Evolutionary conservation across 1,140 invertebrate species (phyloP).

Genomic region (Himalopsyche phryganea): DNA sequence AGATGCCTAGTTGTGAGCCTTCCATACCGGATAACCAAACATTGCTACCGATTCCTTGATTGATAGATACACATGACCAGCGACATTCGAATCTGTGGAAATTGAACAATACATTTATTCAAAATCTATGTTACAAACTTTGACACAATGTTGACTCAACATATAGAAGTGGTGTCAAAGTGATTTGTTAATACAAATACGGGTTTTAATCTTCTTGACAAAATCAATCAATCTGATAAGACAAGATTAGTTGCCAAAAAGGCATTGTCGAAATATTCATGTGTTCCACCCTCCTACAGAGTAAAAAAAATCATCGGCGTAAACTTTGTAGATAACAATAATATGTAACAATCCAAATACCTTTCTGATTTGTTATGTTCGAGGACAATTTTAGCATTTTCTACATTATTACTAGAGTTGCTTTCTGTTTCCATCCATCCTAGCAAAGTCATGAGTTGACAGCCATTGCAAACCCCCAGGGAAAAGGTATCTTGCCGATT

Average conservation of each 20-base stretch:
- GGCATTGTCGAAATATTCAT: no score
- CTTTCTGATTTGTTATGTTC: constrained; percentile 82
- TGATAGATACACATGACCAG: constrained; percentile 80
- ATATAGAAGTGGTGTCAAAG: no score
- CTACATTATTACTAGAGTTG: constrained; percentile 22
- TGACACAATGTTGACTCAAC: no score
- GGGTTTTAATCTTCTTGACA: no score
- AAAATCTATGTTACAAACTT: not conserved
- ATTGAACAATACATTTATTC: not conserved
- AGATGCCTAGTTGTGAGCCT: constrained; percentile 80
- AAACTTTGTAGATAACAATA: no score
- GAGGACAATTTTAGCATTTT: constrained; percentile 59
- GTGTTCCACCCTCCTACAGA: no score
- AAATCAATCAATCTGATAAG: no score
- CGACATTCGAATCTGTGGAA: constrained; percentile 78
- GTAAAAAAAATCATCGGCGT: no score
- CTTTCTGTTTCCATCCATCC: constrained; percentile 63
- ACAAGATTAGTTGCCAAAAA: no score
- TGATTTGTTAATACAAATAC: no score
- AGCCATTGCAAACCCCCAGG: constrained; percentile 96
- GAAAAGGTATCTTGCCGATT: constrained; percentile 83
- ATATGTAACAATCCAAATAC: no score
- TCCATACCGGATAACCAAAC: constrained; percentile 90
- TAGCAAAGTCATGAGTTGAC: constrained; percentile 88
- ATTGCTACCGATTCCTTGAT: constrained; percentile 52